Base-by-base conservation (phyloP, 2,888 invertebrate species). In the Drosophila glabriapex region DNA sequence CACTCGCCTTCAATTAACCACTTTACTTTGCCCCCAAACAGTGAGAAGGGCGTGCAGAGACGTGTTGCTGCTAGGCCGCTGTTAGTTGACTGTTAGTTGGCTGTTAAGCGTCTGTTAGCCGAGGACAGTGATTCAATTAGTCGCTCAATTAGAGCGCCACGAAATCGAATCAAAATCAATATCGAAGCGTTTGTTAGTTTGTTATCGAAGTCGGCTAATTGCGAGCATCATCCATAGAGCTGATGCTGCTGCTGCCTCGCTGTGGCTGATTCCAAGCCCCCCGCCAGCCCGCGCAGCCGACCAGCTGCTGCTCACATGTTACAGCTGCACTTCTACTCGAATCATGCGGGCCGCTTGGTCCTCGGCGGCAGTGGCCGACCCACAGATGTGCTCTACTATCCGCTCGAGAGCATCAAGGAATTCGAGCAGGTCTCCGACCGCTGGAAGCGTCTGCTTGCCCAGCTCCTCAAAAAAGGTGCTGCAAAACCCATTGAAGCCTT, bases 361-460 rank as follows among this genome's bases (percentile, higher is more conserved):
- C 93, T 95, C 93, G 95, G 95, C 93, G 90, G 90, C 65, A 78
- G 80, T 58, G 81, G 85, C 62, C 91, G 91, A 55, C 83, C 85
- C 66, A 76, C 83, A 63, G 93, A 93, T 60, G 80, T 87, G 39
- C 89, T 85, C 63, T 96, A 96, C 90, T 97, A 97, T 94, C 95
- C 96, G 82, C 94, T 96, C 93, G 97, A 97, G 93, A 96, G 97
- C 93, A 97, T 97, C 94, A 97, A 97, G 94, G 97, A 97, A 94
- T 97, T 97, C 94, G 97, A 97, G 92, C 95, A 95, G 80, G 95
- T 97, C 85, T 96, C 96, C 85, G 96, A 96, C 82, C 95, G 95
- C 69, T 96, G 97, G 95, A 97, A 96, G 94, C 95, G 96, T 90
- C 96, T 96, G 94, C 95, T 97, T 89, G 95, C 95, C 82, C 96